phyloP scores from a whole-genome alignment of 2,888 invertebrate genomes.

The Caenorhabditis plicata region DNA sequence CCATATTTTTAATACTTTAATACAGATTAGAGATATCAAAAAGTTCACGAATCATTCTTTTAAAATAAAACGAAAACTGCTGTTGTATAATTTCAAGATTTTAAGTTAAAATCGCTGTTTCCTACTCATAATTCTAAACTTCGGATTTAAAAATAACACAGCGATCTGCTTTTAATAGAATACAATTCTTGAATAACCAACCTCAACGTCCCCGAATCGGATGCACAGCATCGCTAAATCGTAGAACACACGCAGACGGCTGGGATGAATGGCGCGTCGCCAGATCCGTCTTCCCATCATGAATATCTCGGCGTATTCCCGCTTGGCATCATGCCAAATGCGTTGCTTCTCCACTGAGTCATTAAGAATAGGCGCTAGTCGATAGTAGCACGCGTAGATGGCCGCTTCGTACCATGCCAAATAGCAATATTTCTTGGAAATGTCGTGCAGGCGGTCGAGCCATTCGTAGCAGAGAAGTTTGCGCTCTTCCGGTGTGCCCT shows the following conservation, averaged over 20 bases:
- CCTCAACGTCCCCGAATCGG: slow-evolving; percentile 42
- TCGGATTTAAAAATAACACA: no score
- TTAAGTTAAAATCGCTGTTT: no score
- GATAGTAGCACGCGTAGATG: slow-evolving; percentile 53
- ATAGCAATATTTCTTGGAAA: slow-evolving; percentile 52
- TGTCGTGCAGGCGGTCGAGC: slow-evolving; percentile 45
- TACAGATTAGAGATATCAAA: no score
- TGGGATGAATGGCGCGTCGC: slow-evolving; percentile 49
- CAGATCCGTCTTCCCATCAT: slow-evolving; percentile 52
- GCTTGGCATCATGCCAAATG: slow-evolving; percentile 48
- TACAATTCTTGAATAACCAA: background rate
- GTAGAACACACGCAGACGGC: slow-evolving; percentile 48
- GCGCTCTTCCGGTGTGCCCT: slow-evolving; percentile 48
- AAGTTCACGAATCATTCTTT: no score
- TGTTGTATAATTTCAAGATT: no score
- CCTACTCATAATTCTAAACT: no score
- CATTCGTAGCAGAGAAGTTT: slow-evolving; percentile 47
- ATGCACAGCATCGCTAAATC: slow-evolving; percentile 51
- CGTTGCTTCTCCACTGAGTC: slow-evolving; percentile 39
- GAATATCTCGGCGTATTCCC: slow-evolving; percentile 52
- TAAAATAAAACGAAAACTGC: no score
- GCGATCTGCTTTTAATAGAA: no score
- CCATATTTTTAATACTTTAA: no score
- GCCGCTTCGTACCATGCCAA: slow-evolving; percentile 54
- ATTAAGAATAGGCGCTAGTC: slow-evolving; percentile 43